These are phyloP conservation scores for Panthera leo DNA, from an alignment of 2,113 vertebrate species.

Conservation along the genomic window DNA sequence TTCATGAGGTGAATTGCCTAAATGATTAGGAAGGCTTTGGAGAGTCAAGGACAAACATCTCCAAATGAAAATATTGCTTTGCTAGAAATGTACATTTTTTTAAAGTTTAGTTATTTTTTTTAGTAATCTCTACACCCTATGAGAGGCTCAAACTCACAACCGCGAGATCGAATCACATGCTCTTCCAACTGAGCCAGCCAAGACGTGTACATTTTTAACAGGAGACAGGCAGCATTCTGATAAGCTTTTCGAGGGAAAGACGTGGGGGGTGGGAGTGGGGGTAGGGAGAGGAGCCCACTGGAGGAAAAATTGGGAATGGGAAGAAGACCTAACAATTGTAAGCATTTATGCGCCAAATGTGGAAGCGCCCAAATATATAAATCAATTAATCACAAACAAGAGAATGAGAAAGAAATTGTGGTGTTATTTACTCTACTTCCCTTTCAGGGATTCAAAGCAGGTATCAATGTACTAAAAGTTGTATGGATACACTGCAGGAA, in stretches of 20 bases:
- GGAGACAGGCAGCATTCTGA: background rate
- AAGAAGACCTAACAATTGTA: background rate
- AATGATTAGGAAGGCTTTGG: background rate
- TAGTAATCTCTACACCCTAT: background rate
- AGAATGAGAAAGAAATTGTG: background rate
- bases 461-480: background rate
- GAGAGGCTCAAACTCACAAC: background rate
- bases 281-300: background rate
- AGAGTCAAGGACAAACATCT: background rate
- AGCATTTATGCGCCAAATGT: too few relatives aligned
- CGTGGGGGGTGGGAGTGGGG: rapidly evolving
- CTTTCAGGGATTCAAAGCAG: background rate
- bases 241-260: background rate
- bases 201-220: background rate
- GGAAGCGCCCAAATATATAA: too few relatives aligned
- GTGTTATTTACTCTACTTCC: background rate
- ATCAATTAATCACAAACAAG: too few relatives aligned
- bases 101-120: background rate
- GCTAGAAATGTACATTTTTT: background rate
- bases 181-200: background rate
- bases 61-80: background rate
- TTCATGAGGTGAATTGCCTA: background rate
- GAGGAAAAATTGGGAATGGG: background rate
- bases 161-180: background rate
- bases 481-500: background rate